Conservation (phyloP, 2,113 vertebrate species). For the Sturnus vulgaris region DNA sequence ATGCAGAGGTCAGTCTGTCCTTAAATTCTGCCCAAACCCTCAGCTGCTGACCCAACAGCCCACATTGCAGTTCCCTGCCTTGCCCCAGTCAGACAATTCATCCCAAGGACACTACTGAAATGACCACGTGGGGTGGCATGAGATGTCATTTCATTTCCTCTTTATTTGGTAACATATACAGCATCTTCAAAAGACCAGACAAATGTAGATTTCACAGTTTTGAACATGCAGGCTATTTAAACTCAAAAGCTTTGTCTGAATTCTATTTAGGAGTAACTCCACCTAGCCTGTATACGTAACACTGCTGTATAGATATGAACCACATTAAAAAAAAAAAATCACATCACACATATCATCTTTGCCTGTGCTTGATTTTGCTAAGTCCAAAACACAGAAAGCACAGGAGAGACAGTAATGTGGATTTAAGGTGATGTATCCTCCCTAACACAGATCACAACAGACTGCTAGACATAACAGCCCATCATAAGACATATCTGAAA, state of each 20-base stretch:
- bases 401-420: neutral
- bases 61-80: neutral
- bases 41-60: neutral
- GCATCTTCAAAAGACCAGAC: neutral
- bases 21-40: neutral
- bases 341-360: neutral
- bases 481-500: neutral
- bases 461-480: neutral
- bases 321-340: neutral
- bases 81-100: neutral
- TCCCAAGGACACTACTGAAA: neutral
- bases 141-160: neutral
- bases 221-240: neutral
- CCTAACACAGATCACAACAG: neutral
- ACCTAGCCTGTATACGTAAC: neutral
- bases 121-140: neutral
- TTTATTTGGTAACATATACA: neutral
- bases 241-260: neutral
- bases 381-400: neutral
- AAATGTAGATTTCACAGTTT: neutral
- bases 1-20: neutral
- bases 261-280: neutral
- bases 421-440: neutral
- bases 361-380: neutral
- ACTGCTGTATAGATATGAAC: accelerated